phyloP scores from a whole-genome alignment of 2,888 invertebrate genomes.

The Ypsolopha sequella region DNA sequence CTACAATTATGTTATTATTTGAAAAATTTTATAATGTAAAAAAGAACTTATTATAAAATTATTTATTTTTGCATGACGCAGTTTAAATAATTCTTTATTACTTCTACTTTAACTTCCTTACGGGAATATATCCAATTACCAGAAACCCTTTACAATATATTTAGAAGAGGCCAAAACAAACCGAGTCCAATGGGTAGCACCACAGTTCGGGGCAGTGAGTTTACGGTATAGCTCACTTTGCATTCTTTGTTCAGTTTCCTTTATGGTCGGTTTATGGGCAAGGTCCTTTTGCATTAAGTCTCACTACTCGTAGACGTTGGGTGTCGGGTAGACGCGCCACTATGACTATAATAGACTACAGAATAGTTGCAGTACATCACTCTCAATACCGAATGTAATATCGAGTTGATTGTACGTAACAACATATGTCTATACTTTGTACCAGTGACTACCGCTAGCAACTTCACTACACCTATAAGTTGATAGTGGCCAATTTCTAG shows the following conservation, averaged over 20 bases:
- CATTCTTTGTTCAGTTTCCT: slow-evolving; percentile 62
- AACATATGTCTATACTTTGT: no score
- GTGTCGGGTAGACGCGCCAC: no score
- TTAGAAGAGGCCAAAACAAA: neutral
- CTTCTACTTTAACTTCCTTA: neutral
- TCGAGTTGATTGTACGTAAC: no score
- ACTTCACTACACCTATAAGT: no score
- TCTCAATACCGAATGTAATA: no score
- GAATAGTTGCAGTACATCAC: no score
- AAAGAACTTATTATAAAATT: no score
- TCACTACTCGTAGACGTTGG: slow-evolving; percentile 20
- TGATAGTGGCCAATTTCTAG: no score
- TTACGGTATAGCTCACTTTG: slow-evolving; percentile 65
- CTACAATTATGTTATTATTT: no score
- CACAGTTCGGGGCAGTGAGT: slow-evolving; percentile 16
- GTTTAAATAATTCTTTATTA: neutral
- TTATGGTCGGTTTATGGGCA: slow-evolving; percentile 64
- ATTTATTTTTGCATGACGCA: neutral
- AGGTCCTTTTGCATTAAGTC: slow-evolving; percentile 62
- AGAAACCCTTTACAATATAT: neutral
- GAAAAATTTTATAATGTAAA: no score
- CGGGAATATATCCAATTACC: neutral
- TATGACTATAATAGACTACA: no score
- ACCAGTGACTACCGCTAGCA: no score
- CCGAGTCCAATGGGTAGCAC: neutral